Percentiles rank a stretch among this genome's conserved stretches.
These are phyloP conservation scores for Odontomyia ornata DNA, from an alignment of 2,888 invertebrate genomes.

Conservation along the genomic window DNA sequence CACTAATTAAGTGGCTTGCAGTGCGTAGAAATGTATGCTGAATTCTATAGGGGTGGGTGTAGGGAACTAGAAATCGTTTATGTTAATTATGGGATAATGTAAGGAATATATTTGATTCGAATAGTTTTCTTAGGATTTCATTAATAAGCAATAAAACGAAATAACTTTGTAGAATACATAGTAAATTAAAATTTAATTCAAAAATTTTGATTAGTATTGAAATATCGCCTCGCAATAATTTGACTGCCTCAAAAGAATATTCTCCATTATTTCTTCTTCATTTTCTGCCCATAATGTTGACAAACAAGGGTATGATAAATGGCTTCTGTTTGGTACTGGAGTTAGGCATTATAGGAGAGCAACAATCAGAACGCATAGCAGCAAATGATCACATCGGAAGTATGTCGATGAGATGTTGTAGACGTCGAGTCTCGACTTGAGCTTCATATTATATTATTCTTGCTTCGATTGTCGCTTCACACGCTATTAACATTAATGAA, in stretches of 20 bases:
- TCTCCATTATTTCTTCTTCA: not conserved
- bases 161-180: too few species aligned
- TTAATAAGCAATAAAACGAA: too few species aligned
- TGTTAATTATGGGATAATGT: too few species aligned
- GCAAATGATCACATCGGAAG: constrained; percentile 21
- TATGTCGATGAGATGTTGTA: not conserved
- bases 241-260: not conserved
- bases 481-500: constrained; percentile 51
- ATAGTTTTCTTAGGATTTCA: too few species aligned
- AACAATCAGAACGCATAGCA: not conserved
- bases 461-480: constrained; percentile 15
- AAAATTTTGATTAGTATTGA: too few species aligned
- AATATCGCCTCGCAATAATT: too few species aligned
- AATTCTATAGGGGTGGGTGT: not conserved
- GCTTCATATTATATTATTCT: not conserved
- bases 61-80: not conserved
- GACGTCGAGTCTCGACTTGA: not conserved
- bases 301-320: constrained; percentile 34
- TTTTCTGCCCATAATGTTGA: not conserved
- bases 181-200: too few species aligned
- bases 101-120: too few species aligned
- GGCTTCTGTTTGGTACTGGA: constrained; percentile 30
- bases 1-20: not conserved
- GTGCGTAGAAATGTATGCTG: not conserved
- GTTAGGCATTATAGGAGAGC: not conserved